Percentiles rank a stretch among this genome's conserved stretches.
Evolutionary conservation across 2,888 invertebrate genomes (phyloP).

Genomic region (Atethmia centrago): DNA sequence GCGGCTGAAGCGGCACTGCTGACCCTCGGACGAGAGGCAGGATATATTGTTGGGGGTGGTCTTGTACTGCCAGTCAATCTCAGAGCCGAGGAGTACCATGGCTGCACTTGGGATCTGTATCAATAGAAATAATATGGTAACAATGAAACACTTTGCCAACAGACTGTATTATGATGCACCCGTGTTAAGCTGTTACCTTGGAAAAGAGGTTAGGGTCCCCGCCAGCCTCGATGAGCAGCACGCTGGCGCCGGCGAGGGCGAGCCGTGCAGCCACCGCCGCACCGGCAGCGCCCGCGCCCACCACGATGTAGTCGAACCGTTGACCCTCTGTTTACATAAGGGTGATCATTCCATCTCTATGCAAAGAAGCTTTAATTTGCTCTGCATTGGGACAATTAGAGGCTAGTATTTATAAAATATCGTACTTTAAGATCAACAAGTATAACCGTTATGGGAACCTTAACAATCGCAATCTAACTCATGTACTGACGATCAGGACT

Average conservation of each 20-base stretch:
- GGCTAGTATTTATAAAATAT: not conserved
- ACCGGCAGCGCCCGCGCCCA: slow-evolving; percentile 86
- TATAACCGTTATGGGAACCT: no score
- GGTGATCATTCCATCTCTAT: not conserved
- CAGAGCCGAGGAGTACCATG: slow-evolving; percentile 68
- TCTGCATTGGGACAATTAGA: not conserved
- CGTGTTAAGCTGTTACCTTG: slow-evolving; percentile 59
- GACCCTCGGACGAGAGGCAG: slow-evolving; percentile 72
- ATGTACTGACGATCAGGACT: not conserved
- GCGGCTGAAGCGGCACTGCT: slow-evolving; percentile 76
- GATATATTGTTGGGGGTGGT: slow-evolving; percentile 78
- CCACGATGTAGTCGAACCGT: slow-evolving; percentile 87
- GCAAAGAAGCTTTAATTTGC: not conserved
- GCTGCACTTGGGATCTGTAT: slow-evolving; percentile 75
- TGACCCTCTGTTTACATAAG: slow-evolving; percentile 70
- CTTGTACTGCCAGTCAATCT: slow-evolving; percentile 77
- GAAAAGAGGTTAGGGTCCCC: slow-evolving; percentile 70
- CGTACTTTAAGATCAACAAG: no score
- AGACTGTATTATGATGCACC: not conserved
- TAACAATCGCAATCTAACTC: not conserved
- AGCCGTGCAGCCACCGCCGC: slow-evolving; percentile 76
- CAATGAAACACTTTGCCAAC: not conserved
- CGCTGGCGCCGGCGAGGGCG: slow-evolving; percentile 71
- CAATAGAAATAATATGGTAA: slow-evolving; percentile 21
- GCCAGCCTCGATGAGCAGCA: slow-evolving; percentile 81